Conservation (phyloP, 1,140 invertebrate species). For the Globodera rostochiensis region DNA sequence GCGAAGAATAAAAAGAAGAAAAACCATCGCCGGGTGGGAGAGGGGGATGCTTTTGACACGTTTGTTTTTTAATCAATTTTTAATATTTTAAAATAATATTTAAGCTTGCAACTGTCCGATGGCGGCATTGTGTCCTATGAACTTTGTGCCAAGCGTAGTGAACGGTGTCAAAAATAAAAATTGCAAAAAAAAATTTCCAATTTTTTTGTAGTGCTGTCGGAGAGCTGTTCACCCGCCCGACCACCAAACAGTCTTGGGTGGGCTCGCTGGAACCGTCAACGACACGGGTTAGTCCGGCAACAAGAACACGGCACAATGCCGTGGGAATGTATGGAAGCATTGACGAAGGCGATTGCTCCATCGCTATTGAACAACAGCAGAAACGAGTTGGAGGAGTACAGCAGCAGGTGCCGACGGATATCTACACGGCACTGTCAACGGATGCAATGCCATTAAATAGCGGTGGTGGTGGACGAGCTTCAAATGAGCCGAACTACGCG, state of each 20-base stretch:
- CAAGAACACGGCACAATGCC: not conserved
- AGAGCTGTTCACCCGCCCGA: slow-evolving; percentile 19
- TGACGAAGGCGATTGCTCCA: not conserved
- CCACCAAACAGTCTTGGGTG: slow-evolving; percentile 34
- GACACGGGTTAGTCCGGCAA: not conserved
- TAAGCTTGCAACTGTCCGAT: slow-evolving; percentile 48
- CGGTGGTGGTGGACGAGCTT: not conserved
- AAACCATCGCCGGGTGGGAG: slow-evolving; percentile 29
- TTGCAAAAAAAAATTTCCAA: too few species aligned
- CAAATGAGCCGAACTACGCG: too few species aligned
- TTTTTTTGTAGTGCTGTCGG: not conserved
- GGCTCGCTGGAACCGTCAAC: not conserved
- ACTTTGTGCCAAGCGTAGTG: slow-evolving; percentile 35
- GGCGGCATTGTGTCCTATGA: slow-evolving; percentile 57
- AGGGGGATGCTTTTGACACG: slow-evolving; percentile 51
- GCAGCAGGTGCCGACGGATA: not conserved
- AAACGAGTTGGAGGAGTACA: not conserved
- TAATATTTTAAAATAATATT: too few species aligned
- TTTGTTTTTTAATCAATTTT: too few species aligned
- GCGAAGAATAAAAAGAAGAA: slow-evolving; percentile 32
- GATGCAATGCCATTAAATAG: not conserved
- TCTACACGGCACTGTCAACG: slow-evolving; percentile 3
- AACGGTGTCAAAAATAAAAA: slow-evolving; percentile 14
- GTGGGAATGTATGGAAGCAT: slow-evolving; percentile 20
- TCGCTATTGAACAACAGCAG: not conserved